Evolutionary conservation across 2,888 invertebrate species (phyloP), one percentile per base, ranked within the genome.

Genomic region (Sinohyriopsis cumingii): DNA sequence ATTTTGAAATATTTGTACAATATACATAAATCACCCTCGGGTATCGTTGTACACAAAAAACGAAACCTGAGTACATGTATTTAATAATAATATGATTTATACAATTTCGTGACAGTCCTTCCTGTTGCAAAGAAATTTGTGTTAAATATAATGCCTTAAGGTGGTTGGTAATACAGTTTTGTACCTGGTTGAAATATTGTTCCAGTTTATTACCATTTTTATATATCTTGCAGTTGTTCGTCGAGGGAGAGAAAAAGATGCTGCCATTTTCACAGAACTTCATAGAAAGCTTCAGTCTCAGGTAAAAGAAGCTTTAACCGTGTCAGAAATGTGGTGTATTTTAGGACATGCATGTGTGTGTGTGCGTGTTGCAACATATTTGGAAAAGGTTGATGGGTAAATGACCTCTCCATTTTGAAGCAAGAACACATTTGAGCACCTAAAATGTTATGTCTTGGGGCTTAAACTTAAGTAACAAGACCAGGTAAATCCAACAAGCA

Each of bases 281-380:
- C 88, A 91, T 77, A 86, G 90, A 62, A 90, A 89, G 75, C 84
- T 91, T 15, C 89, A 90, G 75, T 82, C 86, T 25, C 89, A 89
- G 82, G 90, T 90, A 60, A 18, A 60, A 33, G 12, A 18, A 59
- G 3, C 15, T 1, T 22, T 15, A 20, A 24, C 25, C 24, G 1
- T 22, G 25, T 7, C 25, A 24, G 61, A 28, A 24, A 25, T 24
- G 9, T 24, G 6, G 1, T 24, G 22, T 15, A 60, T 60, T 60
- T 15, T 24, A 15, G 60, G 18, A 19, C 15, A 15, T 60, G 60
- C 60, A 24, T 25, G 5, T 28, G 28, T 22, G n/a, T 57, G n/a
- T 57, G 22, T 57, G 15, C 15, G 7, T 33, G 1, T 33, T 33
- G 33, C 33, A 22, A 1, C 12, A 22, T 6, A 57, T 12, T 57